A percentile compares a stretch with the other conserved stretches of the same genome.
phyloP scores from a whole-genome alignment of 2,888 invertebrate genomes.

The Tinea semifulvella region DNA sequence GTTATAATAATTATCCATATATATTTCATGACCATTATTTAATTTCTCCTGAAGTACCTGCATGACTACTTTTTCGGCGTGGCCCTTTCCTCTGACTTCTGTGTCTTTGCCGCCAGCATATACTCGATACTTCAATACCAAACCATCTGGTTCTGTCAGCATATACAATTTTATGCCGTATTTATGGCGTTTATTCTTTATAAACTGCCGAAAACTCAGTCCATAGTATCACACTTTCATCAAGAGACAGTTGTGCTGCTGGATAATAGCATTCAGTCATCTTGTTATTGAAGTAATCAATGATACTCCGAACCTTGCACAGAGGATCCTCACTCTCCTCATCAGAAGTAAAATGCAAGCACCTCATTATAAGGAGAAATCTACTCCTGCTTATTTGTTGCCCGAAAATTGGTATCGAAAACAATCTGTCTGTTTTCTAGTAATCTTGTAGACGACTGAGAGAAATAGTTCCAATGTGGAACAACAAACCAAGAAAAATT shows the following conservation, averaged over 20 bases:
- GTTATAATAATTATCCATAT: slow-evolving; percentile 12
- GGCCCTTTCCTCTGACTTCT: neutral
- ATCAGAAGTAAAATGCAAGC: slow-evolving; percentile 24
- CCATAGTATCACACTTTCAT: neutral
- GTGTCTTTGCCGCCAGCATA: slow-evolving; percentile 5
- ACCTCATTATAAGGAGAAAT: slow-evolving; percentile 27
- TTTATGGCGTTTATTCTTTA: neutral
- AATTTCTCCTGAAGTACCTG: neutral
- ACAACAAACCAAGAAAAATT: slow-evolving; percentile 25
- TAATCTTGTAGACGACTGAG: slow-evolving; percentile 25
- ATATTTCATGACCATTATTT: slow-evolving; percentile 3
- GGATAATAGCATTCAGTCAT: slow-evolving; percentile 6
- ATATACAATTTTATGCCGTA: neutral
- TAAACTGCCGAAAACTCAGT: neutral
- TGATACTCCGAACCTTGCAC: slow-evolving; percentile 25
- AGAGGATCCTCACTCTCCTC: slow-evolving; percentile 20
- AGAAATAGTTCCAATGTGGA: slow-evolving; percentile 27
- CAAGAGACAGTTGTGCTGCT: neutral
- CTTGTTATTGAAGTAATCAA: slow-evolving; percentile 25
- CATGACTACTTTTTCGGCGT: slow-evolving; percentile 12
- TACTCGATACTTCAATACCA: slow-evolving; percentile 7
- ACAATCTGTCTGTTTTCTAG: slow-evolving; percentile 26
- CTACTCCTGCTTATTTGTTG: slow-evolving; percentile 26
- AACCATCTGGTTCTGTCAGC: slow-evolving; percentile 7
- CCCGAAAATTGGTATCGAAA: slow-evolving; percentile 24